phyloP scores from a whole-genome alignment of 2,888 invertebrate species.

The Leucoptera coffeella region DNA sequence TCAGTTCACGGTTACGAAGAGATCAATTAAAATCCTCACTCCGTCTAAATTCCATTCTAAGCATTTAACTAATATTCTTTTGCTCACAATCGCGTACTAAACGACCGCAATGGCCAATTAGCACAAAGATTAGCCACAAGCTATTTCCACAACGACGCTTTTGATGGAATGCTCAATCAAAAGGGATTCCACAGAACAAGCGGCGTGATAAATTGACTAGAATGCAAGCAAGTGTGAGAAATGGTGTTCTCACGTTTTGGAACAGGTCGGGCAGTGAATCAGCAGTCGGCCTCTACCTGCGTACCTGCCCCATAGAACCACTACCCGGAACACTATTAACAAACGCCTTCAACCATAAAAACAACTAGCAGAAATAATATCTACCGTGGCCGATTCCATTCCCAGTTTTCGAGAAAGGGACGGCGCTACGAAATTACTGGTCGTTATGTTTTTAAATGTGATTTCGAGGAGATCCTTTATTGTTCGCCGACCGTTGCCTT shows the following conservation, averaged over 20 bases:
- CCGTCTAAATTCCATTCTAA: no score
- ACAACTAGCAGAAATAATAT: slow-evolving; percentile 23
- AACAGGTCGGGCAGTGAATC: slow-evolving; percentile 9
- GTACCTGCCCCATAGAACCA: slow-evolving; percentile 31
- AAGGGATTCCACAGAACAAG: no score
- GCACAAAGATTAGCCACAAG: no score
- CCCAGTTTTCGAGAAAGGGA: slow-evolving; percentile 11
- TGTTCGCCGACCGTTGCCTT: no score
- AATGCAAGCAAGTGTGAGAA: slow-evolving; percentile 1
- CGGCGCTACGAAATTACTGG: slow-evolving; percentile 13
- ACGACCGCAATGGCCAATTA: no score
- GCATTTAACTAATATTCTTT: no score
- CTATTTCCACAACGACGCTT: no score
- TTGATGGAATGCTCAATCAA: no score
- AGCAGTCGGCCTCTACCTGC: slow-evolving; percentile 38
- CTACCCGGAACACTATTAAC: slow-evolving; percentile 44
- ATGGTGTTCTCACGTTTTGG: slow-evolving; percentile 14
- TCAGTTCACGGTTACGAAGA: no score
- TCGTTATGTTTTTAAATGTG: slow-evolving; percentile 3
- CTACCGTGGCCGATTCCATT: slow-evolving; percentile 21
- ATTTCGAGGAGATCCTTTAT: no score
- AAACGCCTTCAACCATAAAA: slow-evolving; percentile 31
- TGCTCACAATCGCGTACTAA: no score
- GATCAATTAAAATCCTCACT: no score
- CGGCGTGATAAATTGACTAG: slow-evolving; percentile 1